Evolutionary conservation across 2,113 vertebrate genomes (phyloP), one percentile per base, ranked within the genome.

Genomic region (Perca fluviatilis): DNA sequence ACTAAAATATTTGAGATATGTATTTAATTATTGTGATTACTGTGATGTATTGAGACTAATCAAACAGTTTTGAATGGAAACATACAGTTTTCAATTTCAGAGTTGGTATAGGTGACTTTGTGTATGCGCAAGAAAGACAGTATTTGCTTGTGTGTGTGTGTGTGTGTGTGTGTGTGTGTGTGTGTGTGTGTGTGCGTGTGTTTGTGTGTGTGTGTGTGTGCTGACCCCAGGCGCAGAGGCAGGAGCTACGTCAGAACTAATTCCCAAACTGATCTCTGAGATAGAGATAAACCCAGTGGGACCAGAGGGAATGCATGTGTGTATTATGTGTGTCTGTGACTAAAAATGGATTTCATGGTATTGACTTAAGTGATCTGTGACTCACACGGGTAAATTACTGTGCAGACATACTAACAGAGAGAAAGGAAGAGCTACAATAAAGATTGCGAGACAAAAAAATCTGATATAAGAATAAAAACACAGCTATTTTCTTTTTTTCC

Each of bases 221-320:
- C 4, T 19, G 60, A 43, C 64, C 65, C 21, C 1, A 1, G 74
- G 73, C 67, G 18, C 30, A 70, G 30, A 80, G 76, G 25, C 73
- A 72, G 19, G 53, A 83, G 54, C 56, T 86, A 82, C 63, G 61
- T 89, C 83, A 86, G 33, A 66, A 68, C 60, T 81, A 77, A 86
- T 85, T 89, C 84, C 63, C 40, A 74, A 77, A 84, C 75, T 79
- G 82, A 88, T 90, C 56, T 78, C 72, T 67, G 83, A 83, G 74
- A 89, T 61, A 68, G 47, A 83, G 61, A 77, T 70, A 76, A 82
- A 69, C 46, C 80, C 79, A 16, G 25, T 23, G 63, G 65, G 47
- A 51, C 19, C 25, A 54, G 40, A 25, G 21, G 30, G 66, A 75
- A 47, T 66, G 62, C 14, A 25, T 33, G 50, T 18, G 56, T 73